Percentiles rank a stretch among this genome's conserved stretches.
Evolutionary conservation across 2,888 invertebrate species (phyloP).

Genomic region (Temnothorax rugatulus): DNA sequence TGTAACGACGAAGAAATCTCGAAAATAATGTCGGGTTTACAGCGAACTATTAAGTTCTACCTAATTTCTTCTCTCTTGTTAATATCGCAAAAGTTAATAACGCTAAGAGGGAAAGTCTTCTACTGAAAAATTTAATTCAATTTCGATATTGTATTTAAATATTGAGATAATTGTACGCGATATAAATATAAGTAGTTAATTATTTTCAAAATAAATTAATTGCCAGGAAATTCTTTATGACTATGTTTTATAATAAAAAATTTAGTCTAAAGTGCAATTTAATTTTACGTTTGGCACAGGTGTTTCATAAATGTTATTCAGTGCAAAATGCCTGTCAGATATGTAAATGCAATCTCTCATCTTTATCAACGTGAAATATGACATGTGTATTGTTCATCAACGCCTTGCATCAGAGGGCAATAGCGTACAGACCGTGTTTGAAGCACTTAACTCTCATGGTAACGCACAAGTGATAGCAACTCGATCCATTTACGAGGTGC

Average conservation of each 20-base stretch:
- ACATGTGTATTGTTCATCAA: background rate
- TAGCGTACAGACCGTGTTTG: constrained; percentile 47
- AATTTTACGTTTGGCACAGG: background rate
- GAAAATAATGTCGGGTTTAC: background rate
- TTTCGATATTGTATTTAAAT: background rate
- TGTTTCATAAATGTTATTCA: constrained; percentile 34
- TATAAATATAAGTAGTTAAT: background rate
- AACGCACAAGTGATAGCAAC: constrained; percentile 28
- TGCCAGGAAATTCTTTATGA: background rate
- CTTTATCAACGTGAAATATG: constrained; percentile 23
- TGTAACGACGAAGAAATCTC: constrained; percentile 10
- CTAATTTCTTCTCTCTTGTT: background rate
- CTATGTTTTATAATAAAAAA: background rate
- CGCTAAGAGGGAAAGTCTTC: background rate
- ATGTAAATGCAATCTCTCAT: background rate
- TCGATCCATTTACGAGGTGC: no score
- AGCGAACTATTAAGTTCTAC: background rate
- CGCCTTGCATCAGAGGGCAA: constrained; percentile 55
- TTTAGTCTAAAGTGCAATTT: background rate
- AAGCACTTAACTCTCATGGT: constrained; percentile 55
- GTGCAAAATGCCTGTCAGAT: background rate
- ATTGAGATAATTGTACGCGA: background rate
- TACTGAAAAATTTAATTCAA: background rate
- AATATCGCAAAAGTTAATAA: background rate
- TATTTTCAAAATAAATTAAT: background rate